A percentile compares a stretch with the other conserved stretches of the same genome.
phyloP scores from a whole-genome alignment of 37 sponge, comb jelly and placozoan genomes.

The Oopsacas minuta region DNA sequence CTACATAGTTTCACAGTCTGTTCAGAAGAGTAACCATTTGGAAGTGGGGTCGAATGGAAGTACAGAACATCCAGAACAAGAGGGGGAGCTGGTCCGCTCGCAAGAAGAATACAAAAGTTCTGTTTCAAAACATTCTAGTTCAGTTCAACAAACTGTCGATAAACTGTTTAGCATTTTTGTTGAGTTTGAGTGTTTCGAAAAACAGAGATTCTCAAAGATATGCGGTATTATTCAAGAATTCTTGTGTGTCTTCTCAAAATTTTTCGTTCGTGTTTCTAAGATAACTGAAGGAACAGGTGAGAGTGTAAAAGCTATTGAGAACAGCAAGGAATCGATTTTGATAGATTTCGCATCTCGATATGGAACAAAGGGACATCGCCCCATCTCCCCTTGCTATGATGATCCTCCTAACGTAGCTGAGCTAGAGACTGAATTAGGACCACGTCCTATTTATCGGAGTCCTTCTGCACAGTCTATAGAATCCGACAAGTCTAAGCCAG shows the following conservation, averaged over 20 bases:
- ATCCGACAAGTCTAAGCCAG: not conserved
- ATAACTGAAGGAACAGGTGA: not conserved
- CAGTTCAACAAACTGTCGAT: not conserved
- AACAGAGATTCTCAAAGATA: not conserved
- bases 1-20: not conserved
- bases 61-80: not conserved
- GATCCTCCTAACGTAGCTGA: constrained; percentile 1
- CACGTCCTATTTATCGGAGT: not conserved
- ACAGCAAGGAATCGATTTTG: not conserved
- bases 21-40: constrained; percentile 7
- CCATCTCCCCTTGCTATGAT: not conserved
- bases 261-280: not conserved
- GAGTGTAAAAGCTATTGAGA: not conserved
- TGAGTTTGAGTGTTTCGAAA: constrained; percentile 4
- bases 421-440: not conserved
- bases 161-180: constrained; percentile 12
- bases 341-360: not conserved
- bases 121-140: not conserved
- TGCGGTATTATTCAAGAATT: not conserved
- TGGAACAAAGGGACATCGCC: not conserved
- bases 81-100: not conserved
- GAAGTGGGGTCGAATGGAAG: not conserved
- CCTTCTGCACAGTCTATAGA: not conserved
- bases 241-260: not conserved
- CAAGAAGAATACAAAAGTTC: constrained; percentile 2